A percentile compares a stretch with the other conserved stretches of the same genome.
Evolutionary conservation across 1,140 invertebrate genomes (phyloP).

Genomic region (Zaprionus gabonicus): DNA sequence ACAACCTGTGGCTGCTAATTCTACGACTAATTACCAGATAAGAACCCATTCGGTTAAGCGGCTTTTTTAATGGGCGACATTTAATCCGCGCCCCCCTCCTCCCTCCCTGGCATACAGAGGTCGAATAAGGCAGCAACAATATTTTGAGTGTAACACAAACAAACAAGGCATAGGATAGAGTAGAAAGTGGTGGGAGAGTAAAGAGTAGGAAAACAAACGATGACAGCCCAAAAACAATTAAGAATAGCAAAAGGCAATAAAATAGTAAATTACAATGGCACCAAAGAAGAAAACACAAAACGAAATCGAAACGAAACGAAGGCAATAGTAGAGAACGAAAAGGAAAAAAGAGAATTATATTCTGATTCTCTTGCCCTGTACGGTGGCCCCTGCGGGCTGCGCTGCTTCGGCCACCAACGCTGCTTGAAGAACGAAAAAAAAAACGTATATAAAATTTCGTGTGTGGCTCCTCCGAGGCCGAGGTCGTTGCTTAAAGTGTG

Average conservation of each 20-base stretch:
- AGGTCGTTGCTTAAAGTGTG: slow-evolving; percentile 53
- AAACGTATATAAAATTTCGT: slow-evolving; percentile 46
- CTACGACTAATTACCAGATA: slow-evolving; percentile 69
- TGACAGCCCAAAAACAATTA: slow-evolving; percentile 53
- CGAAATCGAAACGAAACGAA: slow-evolving; percentile 2
- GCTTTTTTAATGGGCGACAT: slow-evolving; percentile 56
- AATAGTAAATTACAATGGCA: slow-evolving; percentile 39
- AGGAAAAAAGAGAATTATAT: slow-evolving; percentile 26
- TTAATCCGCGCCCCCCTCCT: slow-evolving; percentile 32
- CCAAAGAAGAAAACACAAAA: slow-evolving; percentile 12
- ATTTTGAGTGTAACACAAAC: slow-evolving; percentile 60
- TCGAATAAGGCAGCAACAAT: slow-evolving; percentile 22
- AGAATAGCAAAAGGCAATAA: slow-evolving; percentile 61
- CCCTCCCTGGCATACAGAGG: neutral
- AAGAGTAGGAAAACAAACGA: slow-evolving; percentile 7
- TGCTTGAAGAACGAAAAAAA: slow-evolving; percentile 42
- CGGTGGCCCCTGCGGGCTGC: slow-evolving; percentile 19
- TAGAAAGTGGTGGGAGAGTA: slow-evolving; percentile 17
- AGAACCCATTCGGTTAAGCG: slow-evolving; percentile 55
- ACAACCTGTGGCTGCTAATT: slow-evolving; percentile 66
- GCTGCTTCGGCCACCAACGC: slow-evolving; percentile 66
- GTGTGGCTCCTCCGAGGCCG: slow-evolving; percentile 69
- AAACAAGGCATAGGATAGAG: slow-evolving; percentile 29
- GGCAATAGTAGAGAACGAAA: slow-evolving; percentile 33
- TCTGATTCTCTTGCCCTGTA: slow-evolving; percentile 7